Evolutionary conservation across 2,113 vertebrate species (phyloP), one percentile per base, ranked within the genome.

Genomic region (Colius striatus): DNA sequence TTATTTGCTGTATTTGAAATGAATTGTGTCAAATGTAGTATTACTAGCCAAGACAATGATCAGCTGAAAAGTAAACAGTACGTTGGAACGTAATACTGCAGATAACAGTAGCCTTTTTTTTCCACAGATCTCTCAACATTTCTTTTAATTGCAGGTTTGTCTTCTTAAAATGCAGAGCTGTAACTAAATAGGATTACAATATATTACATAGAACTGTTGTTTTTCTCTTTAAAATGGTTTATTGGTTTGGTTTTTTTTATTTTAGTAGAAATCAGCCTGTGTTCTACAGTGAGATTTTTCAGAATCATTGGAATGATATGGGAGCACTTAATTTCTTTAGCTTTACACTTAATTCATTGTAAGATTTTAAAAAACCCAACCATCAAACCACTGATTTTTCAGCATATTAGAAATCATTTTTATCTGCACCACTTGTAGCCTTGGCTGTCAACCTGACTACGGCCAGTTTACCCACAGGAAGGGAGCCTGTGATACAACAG

Each of bases 391-490:
- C 38, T 41, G 38, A 41, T 41, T 41, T 84, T 87, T 62, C 20
- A 62, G 38, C 16, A 19, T 1, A 0, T 9, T 61, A 7, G 86
- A 77, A 77, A 63, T 60, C 0, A 34, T 61, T 90, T 70, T 84
- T 34, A 51, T 75, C 32, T 72, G 57, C 6, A 48, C 10, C 32
- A 70, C 0, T 8, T 2, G 5, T 67, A 72, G 55, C 36, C 51
- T 61, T 32, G 34, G 12, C 47, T 5, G 11, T 74, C 75, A 54
- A 36, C 34, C 19, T 83, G 48, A 45, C n/a, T 38, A 9, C 20
- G 55, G 41, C 63, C 88, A 77, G 76, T 90, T 89, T 94, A 57
- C 61, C 73, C 73, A 20, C 84, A 75, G 94, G 92, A 96, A 92
- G 38, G 68, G 84, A 90, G 84, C 57, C 79, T 65, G 67, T 16